Conservation (phyloP, 2,888 invertebrate species). For the Eilema depressum region DNA sequence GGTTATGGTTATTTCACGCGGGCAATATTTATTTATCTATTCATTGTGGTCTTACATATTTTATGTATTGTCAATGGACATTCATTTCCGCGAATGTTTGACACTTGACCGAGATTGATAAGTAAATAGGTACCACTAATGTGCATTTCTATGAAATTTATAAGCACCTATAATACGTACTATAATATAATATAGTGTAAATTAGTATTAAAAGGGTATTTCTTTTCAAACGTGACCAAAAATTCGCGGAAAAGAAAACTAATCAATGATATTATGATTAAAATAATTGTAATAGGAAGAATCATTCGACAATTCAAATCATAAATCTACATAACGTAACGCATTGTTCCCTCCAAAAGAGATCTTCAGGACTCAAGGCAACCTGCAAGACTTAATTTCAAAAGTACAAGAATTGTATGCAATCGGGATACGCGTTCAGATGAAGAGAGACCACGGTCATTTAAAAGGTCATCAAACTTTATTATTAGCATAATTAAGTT, state of each 20-base stretch:
- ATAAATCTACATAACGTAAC: too few species aligned
- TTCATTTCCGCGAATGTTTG: conserved; percentile 1
- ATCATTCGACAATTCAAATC: too few species aligned
- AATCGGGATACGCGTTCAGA: too few species aligned
- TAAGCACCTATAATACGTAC: background rate
- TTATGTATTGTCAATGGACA: background rate
- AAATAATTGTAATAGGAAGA: too few species aligned
- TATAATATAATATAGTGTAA: background rate
- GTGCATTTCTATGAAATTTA: conserved; percentile 1
- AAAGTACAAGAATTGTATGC: too few species aligned
- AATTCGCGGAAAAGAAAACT: too few species aligned
- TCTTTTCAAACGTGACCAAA: too few species aligned
- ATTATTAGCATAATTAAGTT: background rate
- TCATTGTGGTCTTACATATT: background rate
- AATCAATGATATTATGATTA: too few species aligned
- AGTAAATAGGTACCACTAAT: background rate
- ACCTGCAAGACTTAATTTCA: too few species aligned
- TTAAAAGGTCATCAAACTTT: background rate
- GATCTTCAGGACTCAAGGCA: too few species aligned
- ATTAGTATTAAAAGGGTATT: background rate
- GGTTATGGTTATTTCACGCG: background rate
- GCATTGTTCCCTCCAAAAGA: too few species aligned
- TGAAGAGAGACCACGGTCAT: background rate
- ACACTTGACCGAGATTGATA: conserved; percentile 4
- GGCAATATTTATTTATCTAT: background rate